Base-by-base conservation (phyloP, 2,113 vertebrate genomes). In the Malurus cyaneus region DNA sequence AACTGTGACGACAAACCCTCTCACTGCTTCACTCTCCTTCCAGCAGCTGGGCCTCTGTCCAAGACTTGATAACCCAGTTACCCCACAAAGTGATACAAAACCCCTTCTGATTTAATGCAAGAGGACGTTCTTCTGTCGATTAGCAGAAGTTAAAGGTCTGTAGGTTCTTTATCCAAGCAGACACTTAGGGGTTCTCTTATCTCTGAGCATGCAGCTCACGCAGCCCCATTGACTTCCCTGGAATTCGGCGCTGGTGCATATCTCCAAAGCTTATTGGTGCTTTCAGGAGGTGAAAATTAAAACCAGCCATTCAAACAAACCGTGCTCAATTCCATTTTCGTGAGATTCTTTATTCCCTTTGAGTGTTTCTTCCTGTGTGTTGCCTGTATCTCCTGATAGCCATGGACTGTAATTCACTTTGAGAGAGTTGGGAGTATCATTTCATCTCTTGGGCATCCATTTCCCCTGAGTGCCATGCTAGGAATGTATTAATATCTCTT, bases 401-500 rank as follows among this genome's bases (percentile, higher is more conserved):
- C 0, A 54, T 47, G 69, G 61, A 65, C 82, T 3, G 1, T 60
- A 74, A 92, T 53, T 93, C 71, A 53, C 57, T 96, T 94, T 77
- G 47, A 83, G 71, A 96, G 57, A 89, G 17, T 2, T 88, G 56
- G 73, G 71, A 93, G 44, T 73, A 77, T 39, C 73, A 74, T 79
- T 96, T 73, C 52, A 31, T 94, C 59, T 88, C 60, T 39, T 62
- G 53, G 92, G 79, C 67, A 85, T 89, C 59, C 89, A 66, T 46
- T 86, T 25, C 31, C 28, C 73, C 86, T 26, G n/a, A 89, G 82
- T 95, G 84, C 89, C 85, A 88, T 77, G 83, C 71, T 91, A 96
- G 95, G 96, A 97, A 97, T 97, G 95, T 96, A 98, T 97, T 97
- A 95, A 96, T 97, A 97, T 95, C 28, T 69, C 89, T 86, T 72